Base-by-base conservation (phyloP, 2,797 vertebrate species). In the Toxotes lorentzi region DNA sequence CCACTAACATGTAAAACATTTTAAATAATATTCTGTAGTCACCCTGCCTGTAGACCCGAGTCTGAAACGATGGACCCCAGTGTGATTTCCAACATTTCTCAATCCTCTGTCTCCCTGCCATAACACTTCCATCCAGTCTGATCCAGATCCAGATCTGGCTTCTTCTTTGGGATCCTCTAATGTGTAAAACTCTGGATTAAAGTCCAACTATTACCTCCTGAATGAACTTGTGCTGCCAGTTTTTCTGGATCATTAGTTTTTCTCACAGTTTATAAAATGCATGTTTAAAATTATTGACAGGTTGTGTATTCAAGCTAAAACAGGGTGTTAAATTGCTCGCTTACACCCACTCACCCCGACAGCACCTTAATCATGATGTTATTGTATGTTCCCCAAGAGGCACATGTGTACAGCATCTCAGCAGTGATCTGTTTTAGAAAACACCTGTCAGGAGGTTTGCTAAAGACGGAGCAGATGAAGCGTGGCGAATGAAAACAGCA, bases 361-460 rank as follows among this genome's bases (percentile, higher is more conserved):
- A 14, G 41, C n/a, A 4, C 43, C 14, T 19, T 5, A 58, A 32
- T 13, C 27, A 0, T 13, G 38, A 48, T n/a, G 50, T 63, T 41
- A 70, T 50, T 9, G 11, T 35, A 38, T 64, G 45, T 51, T 47
- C 50, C 63, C 62, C 43, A 9, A 56, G 43, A 50, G 54, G 19
- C 67, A 45, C 51, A 24, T 24, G 60, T 72, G 58, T 47, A 35
- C 69, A 62, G 35, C 27, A n/a, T 58, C 51, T 71, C 54, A 0
- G 6, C 59, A 2, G 78, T 40, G 66, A 51, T 45, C 38, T 2
- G 74, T 76, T 79, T 68, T n/a, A 50, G 50, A 61, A 73, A 87
- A 60, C 72, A 74, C 62, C 62, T 70, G 69, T 69, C 60, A 79
- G 51, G 51, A 82, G 66, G 82, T 66, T 50, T 71, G 66, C 69